Conservation (phyloP, 2,888 invertebrate species). For the Prenolepis imparis region DNA sequence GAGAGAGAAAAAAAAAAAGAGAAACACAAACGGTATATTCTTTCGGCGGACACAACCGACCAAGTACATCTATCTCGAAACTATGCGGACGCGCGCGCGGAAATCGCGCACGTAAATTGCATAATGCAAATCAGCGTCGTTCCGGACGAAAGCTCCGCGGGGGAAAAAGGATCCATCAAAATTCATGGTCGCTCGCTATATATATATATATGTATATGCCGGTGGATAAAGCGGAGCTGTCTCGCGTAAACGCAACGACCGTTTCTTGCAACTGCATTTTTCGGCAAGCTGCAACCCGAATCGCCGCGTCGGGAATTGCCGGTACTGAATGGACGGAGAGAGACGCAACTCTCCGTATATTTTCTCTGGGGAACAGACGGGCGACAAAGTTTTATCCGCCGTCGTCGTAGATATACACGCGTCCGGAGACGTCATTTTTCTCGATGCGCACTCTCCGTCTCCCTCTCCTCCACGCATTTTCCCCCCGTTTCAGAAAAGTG, state of each 20-base stretch:
- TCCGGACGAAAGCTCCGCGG: constrained; percentile 30
- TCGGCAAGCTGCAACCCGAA: constrained; percentile 38
- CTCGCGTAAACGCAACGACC: constrained; percentile 38
- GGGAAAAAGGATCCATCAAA: constrained; percentile 45
- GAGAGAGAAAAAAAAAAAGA: neutral
- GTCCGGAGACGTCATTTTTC: constrained; percentile 57
- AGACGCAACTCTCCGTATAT: constrained; percentile 5
- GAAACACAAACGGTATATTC: neutral
- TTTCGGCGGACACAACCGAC: neutral
- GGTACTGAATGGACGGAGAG: constrained; percentile 14
- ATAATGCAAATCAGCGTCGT: constrained; percentile 52
- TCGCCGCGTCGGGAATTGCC: constrained; percentile 29
- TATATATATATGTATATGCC: neutral
- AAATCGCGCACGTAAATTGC: constrained; percentile 40
- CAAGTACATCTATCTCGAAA: constrained; percentile 13
- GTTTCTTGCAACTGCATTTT: constrained; percentile 44
- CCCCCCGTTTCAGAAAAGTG: neutral
- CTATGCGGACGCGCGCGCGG: neutral
- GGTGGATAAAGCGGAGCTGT: constrained; percentile 39
- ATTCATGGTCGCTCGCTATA: constrained; percentile 34
- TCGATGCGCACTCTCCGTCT: constrained; percentile 16
- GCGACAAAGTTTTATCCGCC: constrained; percentile 58
- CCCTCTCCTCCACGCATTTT: neutral
- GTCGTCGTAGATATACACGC: constrained; percentile 17
- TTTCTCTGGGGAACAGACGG: constrained; percentile 34